phyloP scores from a whole-genome alignment of 2,888 invertebrate genomes.

The Molorchus minor region DNA sequence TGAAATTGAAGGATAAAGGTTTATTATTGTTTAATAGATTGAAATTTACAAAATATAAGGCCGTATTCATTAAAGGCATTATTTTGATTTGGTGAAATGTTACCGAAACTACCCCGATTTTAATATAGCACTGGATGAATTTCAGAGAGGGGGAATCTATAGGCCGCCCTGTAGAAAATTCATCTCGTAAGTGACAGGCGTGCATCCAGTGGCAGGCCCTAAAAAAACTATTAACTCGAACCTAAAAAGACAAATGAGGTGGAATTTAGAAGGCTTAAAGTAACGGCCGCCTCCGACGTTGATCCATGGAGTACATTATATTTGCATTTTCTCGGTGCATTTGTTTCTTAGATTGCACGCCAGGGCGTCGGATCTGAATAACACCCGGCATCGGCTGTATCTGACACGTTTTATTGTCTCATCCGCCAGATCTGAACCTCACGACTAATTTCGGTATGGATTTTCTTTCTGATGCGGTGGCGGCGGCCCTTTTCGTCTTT shows the following conservation, averaged over 20 bases:
- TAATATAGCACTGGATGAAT: too few relatives aligned
- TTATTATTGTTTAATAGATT: too few relatives aligned
- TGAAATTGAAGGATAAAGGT: too few relatives aligned
- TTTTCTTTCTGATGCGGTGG: constrained; percentile 9
- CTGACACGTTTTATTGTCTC: constrained; percentile 30
- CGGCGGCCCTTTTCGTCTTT: constrained; percentile 5
- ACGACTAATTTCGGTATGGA: constrained; percentile 19
- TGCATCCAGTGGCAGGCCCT: background rate
- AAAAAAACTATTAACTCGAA: constrained; percentile 16
- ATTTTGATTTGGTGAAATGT: too few relatives aligned
- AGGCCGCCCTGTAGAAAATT: too few relatives aligned
- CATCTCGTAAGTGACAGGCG: too few relatives aligned
- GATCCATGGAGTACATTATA: constrained; percentile 23
- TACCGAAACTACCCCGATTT: too few relatives aligned
- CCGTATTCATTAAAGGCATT: too few relatives aligned
- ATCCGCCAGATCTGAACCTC: constrained; percentile 4
- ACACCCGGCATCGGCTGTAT: constrained; percentile 18
- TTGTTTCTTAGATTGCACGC: constrained; percentile 22
- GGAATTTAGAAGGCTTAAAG: constrained; percentile 22
- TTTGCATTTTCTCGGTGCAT: constrained; percentile 25
- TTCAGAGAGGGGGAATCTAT: too few relatives aligned
- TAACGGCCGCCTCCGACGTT: constrained; percentile 19
- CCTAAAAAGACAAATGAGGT: constrained; percentile 17
- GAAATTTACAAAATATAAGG: too few relatives aligned
- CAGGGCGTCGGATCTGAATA: background rate